Evolutionary conservation across 2,888 invertebrate genomes (phyloP).

Genomic region (Hipparchia semele): DNA sequence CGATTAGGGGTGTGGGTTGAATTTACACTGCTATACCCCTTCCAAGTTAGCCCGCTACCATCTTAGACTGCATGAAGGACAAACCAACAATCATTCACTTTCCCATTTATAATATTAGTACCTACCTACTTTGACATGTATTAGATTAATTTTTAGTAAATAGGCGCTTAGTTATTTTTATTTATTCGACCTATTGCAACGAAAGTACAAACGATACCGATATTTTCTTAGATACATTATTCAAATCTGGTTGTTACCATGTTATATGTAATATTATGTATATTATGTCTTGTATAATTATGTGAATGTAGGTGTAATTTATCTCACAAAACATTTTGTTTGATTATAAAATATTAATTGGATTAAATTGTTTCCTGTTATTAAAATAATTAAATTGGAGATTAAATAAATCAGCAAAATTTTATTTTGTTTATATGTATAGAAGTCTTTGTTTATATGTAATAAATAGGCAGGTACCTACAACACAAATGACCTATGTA

Average conservation of each 20-base stretch:
- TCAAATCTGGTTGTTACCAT: background rate
- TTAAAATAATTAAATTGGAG: background rate
- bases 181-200: background rate
- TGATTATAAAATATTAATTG: background rate
- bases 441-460: too few species aligned
- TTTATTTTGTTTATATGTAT: too few species aligned
- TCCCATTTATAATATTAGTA: too few species aligned
- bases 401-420: too few species aligned
- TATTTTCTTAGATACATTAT: background rate
- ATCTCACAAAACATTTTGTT: constrained; percentile 7
- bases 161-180: background rate
- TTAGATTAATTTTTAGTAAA: background rate
- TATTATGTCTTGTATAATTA: background rate
- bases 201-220: background rate
- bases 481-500: too few species aligned
- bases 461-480: background rate
- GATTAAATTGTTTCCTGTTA: constrained; percentile 2
- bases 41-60: too few species aligned
- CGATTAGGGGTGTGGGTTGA: too few species aligned
- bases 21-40: too few species aligned
- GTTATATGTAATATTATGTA: background rate
- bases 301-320: background rate
- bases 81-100: too few species aligned
- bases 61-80: too few species aligned
- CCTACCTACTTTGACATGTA: too few species aligned